Base-by-base conservation (phyloP, 2,888 invertebrate genomes). In the Volucella inflata region DNA sequence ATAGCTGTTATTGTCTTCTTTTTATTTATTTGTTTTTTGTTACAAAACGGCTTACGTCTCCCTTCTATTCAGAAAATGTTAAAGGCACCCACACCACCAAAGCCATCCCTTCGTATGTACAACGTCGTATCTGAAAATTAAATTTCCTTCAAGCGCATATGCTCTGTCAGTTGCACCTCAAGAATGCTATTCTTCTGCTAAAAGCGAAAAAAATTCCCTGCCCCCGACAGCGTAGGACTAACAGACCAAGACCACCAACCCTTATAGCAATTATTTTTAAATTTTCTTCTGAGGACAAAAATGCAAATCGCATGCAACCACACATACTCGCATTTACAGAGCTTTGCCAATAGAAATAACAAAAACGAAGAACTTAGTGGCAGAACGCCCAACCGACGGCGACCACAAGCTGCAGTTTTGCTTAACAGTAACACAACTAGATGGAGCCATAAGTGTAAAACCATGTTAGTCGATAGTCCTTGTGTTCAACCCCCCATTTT, bases 391-490 rank as follows among this genome's bases (percentile, higher is more conserved):
- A 30, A 30, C 30, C 6, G 6, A 30, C 30, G 6, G 4, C 30
- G 30, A 30, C 30, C 30, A 30, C 6, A 30, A 30, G 30, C 30
- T 30, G 1, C 30, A 30, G 30, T 6, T 40, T 17, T 51, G 40
- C 65, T 51, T 50, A 50, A 40, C 36, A 59, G 17, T 68, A 64
- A 65, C 67, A 77, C 71, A 62, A 40, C 67, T 78, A 78, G 67
- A 71, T 72, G 78, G 78, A 78, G 83, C 79, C 78, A 64, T 79
- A 71, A 80, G 75, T 84, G 80, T 80, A 46, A 80, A 80, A 80
- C 67, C 84, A 67, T 84, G 84, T 84, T 75, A 75, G 74, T 65
- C 74, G 79, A 64, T 59, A 75, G 75, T 70, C 70, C 75, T 84
- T 79, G 83, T 70, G 40, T 40, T 12, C 12, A 16, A 6, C 2